These are phyloP conservation scores for Tursiops truncatus DNA, from an alignment of 2,113 vertebrate species.

Conservation along the genomic window DNA sequence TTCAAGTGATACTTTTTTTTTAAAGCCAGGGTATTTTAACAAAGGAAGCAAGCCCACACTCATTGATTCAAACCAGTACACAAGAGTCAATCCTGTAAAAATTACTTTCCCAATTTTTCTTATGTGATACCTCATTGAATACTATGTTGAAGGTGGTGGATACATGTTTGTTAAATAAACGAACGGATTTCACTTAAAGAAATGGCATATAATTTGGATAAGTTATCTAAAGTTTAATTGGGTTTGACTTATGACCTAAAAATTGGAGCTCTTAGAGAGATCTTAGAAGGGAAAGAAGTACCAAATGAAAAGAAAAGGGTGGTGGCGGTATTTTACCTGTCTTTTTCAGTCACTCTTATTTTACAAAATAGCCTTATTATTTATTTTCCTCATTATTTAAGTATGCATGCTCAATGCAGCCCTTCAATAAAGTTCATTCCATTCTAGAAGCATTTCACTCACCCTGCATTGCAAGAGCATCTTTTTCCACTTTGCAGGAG, in stretches of 20 bases:
- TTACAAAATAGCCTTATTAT: background rate
- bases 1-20: background rate
- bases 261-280: background rate
- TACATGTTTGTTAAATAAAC: background rate
- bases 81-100: background rate
- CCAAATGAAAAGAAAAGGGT: background rate
- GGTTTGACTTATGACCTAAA: background rate
- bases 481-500: background rate
- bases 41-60: background rate
- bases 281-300: background rate
- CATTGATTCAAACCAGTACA: background rate
- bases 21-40: background rate
- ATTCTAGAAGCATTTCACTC: background rate
- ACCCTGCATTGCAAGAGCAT: background rate
- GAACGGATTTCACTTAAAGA: slow-evolving; percentile 7
- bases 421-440: background rate
- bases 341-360: background rate
- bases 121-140: background rate
- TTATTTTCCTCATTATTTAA: background rate
- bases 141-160: background rate
- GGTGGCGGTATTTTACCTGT: background rate
- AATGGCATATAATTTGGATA: background rate
- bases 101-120: background rate
- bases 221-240: background rate
- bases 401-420: background rate